Evolutionary conservation across 2,797 vertebrate genomes (phyloP).

Genomic region (Spinus pinus): DNA sequence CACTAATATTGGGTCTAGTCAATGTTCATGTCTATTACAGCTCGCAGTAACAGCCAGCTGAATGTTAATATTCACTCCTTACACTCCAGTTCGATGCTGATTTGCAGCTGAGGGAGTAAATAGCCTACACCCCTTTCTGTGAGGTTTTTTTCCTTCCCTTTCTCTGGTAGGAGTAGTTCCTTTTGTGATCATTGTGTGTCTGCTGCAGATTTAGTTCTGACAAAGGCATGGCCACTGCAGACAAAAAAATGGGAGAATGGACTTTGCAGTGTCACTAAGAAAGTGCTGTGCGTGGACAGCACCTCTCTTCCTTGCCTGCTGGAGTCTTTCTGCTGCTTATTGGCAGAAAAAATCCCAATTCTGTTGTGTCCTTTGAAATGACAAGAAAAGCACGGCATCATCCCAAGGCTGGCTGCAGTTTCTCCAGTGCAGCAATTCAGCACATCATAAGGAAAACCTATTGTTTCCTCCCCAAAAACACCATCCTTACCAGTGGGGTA

Average conservation of each 20-base stretch:
- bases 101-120: slow-evolving; percentile 8
- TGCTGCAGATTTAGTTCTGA: not conserved
- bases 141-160: not conserved
- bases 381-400: not conserved
- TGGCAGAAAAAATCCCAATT: not conserved
- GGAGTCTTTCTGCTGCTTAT: not conserved
- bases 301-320: not conserved
- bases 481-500: not conserved
- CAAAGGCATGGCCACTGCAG: not conserved
- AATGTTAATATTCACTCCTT: slow-evolving; percentile 36
- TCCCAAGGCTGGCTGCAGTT: not conserved
- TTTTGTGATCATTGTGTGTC: not conserved
- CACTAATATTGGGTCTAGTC: slow-evolving; percentile 79
- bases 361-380: not conserved
- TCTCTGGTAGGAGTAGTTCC: not conserved
- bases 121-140: not conserved
- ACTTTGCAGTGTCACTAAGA: fast-evolving
- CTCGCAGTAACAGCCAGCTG: slow-evolving; percentile 51
- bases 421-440: not conserved
- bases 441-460: not conserved
- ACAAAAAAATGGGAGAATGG: not conserved
- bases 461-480: not conserved
- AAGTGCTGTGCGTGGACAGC: not conserved
- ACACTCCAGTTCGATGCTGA: not conserved
- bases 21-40: slow-evolving; percentile 67